Conservation (phyloP, 2,888 invertebrate species). For the Xiphydria camelus region DNA sequence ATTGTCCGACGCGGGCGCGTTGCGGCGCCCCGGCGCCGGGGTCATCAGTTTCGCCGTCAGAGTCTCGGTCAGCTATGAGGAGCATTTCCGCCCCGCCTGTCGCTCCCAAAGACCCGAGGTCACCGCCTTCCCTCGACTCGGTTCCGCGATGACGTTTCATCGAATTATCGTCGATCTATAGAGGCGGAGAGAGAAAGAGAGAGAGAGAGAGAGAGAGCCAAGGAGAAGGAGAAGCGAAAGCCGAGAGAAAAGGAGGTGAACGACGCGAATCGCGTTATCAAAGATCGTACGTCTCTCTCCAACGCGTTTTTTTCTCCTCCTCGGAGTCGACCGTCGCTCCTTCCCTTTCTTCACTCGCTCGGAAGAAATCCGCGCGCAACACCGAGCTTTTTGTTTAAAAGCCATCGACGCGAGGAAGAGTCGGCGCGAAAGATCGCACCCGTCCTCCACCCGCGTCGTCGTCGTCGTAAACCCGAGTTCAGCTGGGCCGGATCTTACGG, state of each 20-base stretch:
- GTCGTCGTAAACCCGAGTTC: background rate
- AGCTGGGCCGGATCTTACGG: background rate
- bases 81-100: conserved; percentile 39
- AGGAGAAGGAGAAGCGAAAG: conserved; percentile 24
- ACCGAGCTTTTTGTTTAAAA: too few species aligned
- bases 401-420: too few species aligned
- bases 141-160: too few species aligned
- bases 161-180: conserved; percentile 1
- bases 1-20: background rate
- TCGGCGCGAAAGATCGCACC: too few species aligned
- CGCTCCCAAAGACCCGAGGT: conserved; percentile 23
- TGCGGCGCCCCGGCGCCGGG: background rate
- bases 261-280: conserved; percentile 29
- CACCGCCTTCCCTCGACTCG: conserved; percentile 6
- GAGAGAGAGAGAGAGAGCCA: conserved; percentile 31
- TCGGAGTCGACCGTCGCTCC: too few species aligned
- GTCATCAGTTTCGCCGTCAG: conserved; percentile 9
- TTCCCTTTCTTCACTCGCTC: too few species aligned
- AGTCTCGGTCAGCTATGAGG: conserved; percentile 32
- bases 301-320: too few species aligned
- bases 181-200: conserved; percentile 27
- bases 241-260: conserved; percentile 23
- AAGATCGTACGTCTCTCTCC: too few species aligned
- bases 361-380: too few species aligned
- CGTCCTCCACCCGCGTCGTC: too few species aligned